These are phyloP conservation scores for Nomia melanderi DNA, from an alignment of 1,140 invertebrate genomes.

Conservation along the genomic window DNA sequence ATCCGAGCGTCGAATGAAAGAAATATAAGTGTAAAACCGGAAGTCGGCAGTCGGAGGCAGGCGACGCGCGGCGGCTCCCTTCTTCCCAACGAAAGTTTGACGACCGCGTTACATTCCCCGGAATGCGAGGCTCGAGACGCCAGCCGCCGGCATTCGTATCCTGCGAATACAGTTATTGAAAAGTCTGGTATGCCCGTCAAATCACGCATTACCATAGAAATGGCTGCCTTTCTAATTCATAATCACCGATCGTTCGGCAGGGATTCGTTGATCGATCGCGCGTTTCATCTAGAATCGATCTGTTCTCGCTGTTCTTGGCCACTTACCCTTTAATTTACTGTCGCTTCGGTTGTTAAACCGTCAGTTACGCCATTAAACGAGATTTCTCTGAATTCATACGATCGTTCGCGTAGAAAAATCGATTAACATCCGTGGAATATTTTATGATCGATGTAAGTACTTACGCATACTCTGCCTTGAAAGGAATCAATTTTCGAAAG, in stretches of 20 bases:
- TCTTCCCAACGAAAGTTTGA: constrained; percentile 12
- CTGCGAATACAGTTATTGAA: constrained; percentile 34
- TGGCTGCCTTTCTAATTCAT: constrained; percentile 29
- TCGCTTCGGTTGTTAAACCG: neutral
- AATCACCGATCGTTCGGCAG: neutral
- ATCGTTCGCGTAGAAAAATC: too few species aligned
- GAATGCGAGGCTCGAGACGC: neutral
- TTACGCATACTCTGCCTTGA: too few species aligned
- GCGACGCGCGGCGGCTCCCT: neutral
- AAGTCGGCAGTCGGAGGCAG: neutral
- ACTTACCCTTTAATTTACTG: neutral
- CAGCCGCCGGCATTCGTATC: neutral
- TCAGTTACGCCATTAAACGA: neutral
- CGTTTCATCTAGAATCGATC: neutral
- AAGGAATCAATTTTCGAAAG: too few species aligned
- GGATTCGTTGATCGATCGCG: neutral
- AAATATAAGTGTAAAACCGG: constrained; percentile 28
- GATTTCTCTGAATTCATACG: neutral
- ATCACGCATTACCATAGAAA: constrained; percentile 6
- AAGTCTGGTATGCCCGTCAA: neutral
- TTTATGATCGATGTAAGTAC: too few species aligned
- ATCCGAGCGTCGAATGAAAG: neutral
- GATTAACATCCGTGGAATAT: too few species aligned
- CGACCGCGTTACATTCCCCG: neutral
- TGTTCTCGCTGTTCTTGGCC: neutral